These are phyloP conservation scores for Corythornis cristatus DNA, from an alignment of 2,113 vertebrate genomes.

Conservation along the genomic window DNA sequence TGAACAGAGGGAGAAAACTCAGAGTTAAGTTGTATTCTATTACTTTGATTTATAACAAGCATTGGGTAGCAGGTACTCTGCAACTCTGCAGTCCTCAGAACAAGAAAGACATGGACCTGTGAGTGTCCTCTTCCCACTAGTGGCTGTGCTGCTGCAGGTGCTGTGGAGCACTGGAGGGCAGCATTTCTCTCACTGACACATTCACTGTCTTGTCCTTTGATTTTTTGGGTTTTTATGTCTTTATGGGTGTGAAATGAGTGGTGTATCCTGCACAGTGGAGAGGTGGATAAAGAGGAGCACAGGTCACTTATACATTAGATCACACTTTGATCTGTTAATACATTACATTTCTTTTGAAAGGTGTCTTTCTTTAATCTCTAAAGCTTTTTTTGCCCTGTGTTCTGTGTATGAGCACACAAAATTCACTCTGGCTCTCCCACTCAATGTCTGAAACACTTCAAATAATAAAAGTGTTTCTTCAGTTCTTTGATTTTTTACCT, in stretches of 20 bases:
- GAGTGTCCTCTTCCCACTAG: not conserved
- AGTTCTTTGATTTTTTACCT: not conserved
- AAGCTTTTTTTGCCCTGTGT: not conserved
- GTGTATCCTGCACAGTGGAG: not conserved
- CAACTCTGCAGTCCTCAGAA: not conserved
- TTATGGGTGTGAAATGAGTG: not conserved
- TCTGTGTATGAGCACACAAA: not conserved
- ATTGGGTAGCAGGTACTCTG: not conserved
- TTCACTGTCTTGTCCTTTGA: not conserved
- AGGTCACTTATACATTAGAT: not conserved
- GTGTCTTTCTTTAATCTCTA: not conserved
- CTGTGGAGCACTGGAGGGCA: not conserved
- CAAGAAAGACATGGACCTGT: not conserved
- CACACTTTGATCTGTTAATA: not conserved
- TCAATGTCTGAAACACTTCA: not conserved
- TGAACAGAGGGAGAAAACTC: not conserved
- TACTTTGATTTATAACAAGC: not conserved
- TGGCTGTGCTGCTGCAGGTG: not conserved
- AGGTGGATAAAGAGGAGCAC: not conserved
- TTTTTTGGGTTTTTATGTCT: not conserved
- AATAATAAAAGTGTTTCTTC: not conserved
- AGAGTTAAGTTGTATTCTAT: accelerated
- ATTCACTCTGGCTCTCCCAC: not conserved
- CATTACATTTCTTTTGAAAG: not conserved
- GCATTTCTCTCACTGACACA: not conserved